Evolutionary conservation across 2,797 vertebrate species (phyloP).

Genomic region (Todus mexicanus): DNA sequence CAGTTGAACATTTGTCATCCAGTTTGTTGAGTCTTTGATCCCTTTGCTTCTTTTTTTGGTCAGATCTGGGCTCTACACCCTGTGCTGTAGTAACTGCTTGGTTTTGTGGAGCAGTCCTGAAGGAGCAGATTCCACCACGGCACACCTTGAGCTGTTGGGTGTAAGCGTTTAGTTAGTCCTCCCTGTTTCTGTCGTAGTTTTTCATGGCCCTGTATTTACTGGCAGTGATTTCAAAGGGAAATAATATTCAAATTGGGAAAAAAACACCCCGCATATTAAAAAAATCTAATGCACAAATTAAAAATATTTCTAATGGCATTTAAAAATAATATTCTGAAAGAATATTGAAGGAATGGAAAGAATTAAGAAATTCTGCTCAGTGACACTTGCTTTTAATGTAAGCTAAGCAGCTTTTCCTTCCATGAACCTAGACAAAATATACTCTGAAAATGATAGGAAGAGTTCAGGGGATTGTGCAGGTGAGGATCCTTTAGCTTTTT

Average conservation of each 20-base stretch:
- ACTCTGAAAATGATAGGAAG: neutral
- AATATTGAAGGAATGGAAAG: neutral
- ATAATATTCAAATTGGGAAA: no score
- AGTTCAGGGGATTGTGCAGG: neutral
- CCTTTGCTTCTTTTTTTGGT: neutral
- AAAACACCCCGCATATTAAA: no score
- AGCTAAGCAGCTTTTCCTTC: neutral
- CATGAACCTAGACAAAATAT: neutral
- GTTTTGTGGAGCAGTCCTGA: neutral
- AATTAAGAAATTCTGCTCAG: neutral
- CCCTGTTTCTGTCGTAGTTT: neutral
- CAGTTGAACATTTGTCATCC: neutral
- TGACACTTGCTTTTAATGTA: neutral
- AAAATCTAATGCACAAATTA: no score
- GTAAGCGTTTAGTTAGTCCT: neutral
- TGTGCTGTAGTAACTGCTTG: neutral
- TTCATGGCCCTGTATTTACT: neutral
- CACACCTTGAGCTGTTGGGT: neutral
- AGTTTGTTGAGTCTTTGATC: constrained; percentile 9
- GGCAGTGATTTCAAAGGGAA: neutral
- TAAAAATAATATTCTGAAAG: neutral
- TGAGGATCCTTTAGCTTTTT: neutral
- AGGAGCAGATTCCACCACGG: neutral
- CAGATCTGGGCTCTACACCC: neutral
- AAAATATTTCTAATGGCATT: neutral